Evolutionary conservation across 2,113 vertebrate genomes (phyloP).

Genomic region (Upupa epops): DNA sequence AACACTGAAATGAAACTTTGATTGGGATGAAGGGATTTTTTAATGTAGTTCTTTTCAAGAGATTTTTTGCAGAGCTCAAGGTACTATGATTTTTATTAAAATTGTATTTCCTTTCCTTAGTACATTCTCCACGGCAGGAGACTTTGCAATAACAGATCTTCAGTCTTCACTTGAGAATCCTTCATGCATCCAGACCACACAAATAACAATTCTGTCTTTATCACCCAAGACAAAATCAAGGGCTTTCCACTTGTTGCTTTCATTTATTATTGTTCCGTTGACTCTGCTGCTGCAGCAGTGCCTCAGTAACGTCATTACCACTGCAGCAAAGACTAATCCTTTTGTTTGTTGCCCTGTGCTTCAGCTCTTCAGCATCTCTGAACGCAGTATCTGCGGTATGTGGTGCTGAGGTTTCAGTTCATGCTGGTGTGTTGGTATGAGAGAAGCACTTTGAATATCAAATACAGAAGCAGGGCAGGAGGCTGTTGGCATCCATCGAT

Average conservation of each 20-base stretch:
- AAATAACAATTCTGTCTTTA: background rate
- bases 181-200: background rate
- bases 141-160: background rate
- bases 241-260: background rate
- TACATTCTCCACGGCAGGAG: background rate
- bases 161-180: background rate
- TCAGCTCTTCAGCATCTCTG: background rate
- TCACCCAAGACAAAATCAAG: background rate
- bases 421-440: background rate
- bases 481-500: background rate
- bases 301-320: background rate
- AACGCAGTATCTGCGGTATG: background rate
- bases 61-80: background rate
- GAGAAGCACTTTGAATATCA: background rate
- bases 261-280: background rate
- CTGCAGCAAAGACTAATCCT: background rate
- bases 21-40: background rate
- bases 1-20: background rate
- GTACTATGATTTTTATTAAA: background rate
- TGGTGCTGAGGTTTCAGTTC: background rate
- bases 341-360: constrained; percentile 5
- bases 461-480: background rate
- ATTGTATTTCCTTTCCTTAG: background rate
- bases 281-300: background rate
- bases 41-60: background rate